Conservation (phyloP, 2,888 invertebrate genomes). For the Dichetophora obliterata region DNA sequence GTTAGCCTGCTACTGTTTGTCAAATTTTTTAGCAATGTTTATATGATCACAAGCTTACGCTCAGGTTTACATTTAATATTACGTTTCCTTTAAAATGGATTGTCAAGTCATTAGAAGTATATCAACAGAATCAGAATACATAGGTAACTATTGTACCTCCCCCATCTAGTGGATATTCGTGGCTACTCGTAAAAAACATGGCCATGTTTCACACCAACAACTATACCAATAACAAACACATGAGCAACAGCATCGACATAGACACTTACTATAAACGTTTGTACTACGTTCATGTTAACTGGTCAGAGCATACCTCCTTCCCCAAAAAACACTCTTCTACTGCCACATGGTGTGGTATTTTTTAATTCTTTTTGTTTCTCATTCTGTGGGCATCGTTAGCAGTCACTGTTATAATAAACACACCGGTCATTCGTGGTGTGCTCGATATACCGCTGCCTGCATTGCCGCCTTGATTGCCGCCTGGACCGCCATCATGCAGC, state of each 20-base stretch:
- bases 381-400: not conserved
- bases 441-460: not conserved
- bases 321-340: not conserved
- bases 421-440: constrained; percentile 10
- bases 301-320: not conserved
- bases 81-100: constrained; percentile 13
- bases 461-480: not conserved
- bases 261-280: no score
- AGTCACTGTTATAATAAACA: constrained; percentile 7
- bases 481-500: constrained; percentile 24
- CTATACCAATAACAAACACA: not conserved
- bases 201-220: not conserved
- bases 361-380: not conserved
- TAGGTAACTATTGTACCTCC: not conserved
- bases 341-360: not conserved
- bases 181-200: not conserved
- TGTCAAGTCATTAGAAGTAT: constrained; percentile 22
- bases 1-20: constrained; percentile 15
- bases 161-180: not conserved
- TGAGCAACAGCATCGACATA: not conserved
- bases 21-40: constrained; percentile 6
- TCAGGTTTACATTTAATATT: not conserved
- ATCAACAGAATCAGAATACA: not conserved
- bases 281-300: not conserved
- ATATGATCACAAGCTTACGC: not conserved